Evolutionary conservation across 2,113 vertebrate genomes (phyloP).

Genomic region (Chamaea fasciata): DNA sequence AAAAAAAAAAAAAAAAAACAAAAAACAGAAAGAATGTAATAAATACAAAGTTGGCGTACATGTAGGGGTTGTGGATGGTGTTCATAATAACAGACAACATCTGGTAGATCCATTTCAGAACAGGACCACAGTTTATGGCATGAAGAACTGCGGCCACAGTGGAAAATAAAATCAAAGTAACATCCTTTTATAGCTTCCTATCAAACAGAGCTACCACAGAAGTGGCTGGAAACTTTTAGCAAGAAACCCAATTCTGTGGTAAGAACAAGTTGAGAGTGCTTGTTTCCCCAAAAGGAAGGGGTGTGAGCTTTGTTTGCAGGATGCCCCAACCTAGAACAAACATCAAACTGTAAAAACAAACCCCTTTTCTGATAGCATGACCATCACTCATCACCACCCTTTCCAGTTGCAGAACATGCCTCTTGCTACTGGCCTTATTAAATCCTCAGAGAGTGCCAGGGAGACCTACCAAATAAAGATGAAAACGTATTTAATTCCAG

Average conservation of each 20-base stretch:
- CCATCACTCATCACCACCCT: background rate
- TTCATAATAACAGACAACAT: background rate
- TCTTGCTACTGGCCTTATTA: background rate
- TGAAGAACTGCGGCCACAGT: background rate
- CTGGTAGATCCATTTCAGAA: background rate
- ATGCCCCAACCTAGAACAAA: background rate
- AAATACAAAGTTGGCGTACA: background rate
- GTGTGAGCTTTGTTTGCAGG: background rate
- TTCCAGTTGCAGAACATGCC: background rate
- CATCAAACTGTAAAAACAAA: background rate
- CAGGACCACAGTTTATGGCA: background rate
- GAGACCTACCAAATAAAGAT: background rate
- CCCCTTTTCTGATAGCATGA: background rate
- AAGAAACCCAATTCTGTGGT: background rate
- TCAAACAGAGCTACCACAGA: background rate
- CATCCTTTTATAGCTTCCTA: background rate
- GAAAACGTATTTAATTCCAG: background rate
- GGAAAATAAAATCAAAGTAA: conserved; percentile 18
- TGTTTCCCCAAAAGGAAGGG: background rate
- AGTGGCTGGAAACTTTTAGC: background rate
- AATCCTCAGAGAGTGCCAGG: background rate
- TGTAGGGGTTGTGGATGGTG: background rate
- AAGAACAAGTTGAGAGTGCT: background rate
- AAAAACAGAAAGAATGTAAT: background rate
- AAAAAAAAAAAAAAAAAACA: background rate